Evolutionary conservation across 2,888 invertebrate species (phyloP).

Genomic region (Nephrotoma flavescens): DNA sequence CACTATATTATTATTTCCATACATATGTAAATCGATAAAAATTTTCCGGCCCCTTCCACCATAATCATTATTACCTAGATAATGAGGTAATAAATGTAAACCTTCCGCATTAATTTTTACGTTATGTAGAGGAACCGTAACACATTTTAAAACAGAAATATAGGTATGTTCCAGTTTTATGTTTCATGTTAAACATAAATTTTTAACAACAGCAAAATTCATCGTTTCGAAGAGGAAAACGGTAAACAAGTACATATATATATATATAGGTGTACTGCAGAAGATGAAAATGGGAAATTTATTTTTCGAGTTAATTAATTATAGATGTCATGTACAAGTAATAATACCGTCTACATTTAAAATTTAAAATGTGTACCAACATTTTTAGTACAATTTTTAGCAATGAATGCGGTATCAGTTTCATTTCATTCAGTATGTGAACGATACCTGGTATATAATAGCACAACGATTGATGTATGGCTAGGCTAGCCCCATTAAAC

Average conservation of each 20-base stretch:
- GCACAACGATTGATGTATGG: not conserved
- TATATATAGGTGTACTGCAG: not conserved
- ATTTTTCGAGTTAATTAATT: not conserved
- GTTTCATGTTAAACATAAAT: not conserved
- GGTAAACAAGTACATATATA: not conserved
- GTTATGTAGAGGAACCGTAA: not conserved
- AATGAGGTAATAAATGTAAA: not conserved
- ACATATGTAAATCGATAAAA: not conserved
- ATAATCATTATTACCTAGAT: not conserved
- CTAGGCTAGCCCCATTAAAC: not conserved
- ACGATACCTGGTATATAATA: not conserved
- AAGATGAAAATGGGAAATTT: not conserved
- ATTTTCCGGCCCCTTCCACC: not conserved
- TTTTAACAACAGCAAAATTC: not conserved
- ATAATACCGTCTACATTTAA: not conserved
- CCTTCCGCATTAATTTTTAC: not conserved
- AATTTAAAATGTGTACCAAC: not conserved
- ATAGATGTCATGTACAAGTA: not conserved
- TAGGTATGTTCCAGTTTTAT: not conserved
- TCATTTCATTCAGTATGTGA: not conserved
- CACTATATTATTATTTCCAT: not conserved
- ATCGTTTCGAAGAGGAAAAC: not conserved
- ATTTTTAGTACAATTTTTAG: not conserved
- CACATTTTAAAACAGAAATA: not conserved
- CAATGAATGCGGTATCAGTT: not conserved